Evolutionary conservation across 2,113 vertebrate genomes (phyloP).

Genomic region (Sialia sialis): DNA sequence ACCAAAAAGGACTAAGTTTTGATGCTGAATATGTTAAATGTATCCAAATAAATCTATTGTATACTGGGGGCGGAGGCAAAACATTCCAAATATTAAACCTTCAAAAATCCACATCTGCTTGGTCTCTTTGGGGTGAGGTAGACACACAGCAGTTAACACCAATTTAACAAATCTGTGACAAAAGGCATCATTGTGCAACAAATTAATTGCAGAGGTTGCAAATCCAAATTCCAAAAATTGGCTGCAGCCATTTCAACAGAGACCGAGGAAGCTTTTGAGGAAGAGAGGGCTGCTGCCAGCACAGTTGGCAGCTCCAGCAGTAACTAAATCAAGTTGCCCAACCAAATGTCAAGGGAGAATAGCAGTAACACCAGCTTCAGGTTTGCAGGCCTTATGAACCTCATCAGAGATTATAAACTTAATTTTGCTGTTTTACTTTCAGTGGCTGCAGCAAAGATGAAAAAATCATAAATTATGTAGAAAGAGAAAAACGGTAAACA

Average conservation of each 20-base stretch:
- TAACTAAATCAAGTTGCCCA: not conserved
- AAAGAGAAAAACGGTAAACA: not conserved
- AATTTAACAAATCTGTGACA: not conserved
- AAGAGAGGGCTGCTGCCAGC: not conserved
- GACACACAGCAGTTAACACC: not conserved
- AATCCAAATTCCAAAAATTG: not conserved
- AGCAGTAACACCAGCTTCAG: not conserved
- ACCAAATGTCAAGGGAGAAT: not conserved
- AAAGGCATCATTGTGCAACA: not conserved
- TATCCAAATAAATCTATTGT: not conserved
- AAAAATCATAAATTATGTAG: fast-evolving
- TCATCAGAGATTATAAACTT: not conserved
- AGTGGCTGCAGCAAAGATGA: not conserved
- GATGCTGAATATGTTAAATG: not conserved
- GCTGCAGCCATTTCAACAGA: not conserved
- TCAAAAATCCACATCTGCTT: not conserved
- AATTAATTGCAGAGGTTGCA: not conserved
- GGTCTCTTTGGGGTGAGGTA: not conserved
- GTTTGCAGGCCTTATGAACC: not conserved
- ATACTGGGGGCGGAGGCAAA: not conserved
- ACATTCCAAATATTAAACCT: not conserved
- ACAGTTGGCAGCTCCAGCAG: not conserved
- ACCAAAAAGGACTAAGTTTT: not conserved
- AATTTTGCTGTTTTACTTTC: not conserved
- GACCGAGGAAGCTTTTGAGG: not conserved